Conservation (phyloP, 2,888 invertebrate genomes). For the Tribolium freemani region DNA sequence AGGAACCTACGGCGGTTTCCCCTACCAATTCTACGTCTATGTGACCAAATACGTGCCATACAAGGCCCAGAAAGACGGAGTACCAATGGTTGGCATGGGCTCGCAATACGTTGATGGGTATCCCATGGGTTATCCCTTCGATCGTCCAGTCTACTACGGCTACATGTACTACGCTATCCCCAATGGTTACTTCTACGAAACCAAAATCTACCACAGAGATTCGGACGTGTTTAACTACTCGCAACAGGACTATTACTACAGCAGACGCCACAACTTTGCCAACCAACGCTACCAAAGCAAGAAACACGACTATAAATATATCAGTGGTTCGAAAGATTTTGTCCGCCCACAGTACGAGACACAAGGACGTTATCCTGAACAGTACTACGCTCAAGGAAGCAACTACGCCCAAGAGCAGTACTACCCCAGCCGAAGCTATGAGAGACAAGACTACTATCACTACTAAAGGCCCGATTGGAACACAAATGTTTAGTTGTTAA, state of each 20-base stretch:
- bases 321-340: not conserved
- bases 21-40: constrained; percentile 70
- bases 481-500: not conserved
- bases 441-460: not conserved
- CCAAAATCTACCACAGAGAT: constrained; percentile 26
- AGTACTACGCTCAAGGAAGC: not conserved
- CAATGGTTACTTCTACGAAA: constrained; percentile 76
- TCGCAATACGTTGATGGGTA: constrained; percentile 71
- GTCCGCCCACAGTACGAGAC: too few species aligned
- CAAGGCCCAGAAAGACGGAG: constrained; percentile 45
- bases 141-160: constrained; percentile 73
- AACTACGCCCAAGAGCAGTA: not conserved
- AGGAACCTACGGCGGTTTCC: constrained; percentile 76
- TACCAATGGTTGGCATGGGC: constrained; percentile 24
- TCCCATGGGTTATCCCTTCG: constrained; percentile 82
- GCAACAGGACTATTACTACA: constrained; percentile 5
- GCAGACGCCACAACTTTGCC: not conserved
- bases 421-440: not conserved
- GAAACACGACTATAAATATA: not conserved
- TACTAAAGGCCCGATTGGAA: not conserved
- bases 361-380: not conserved
- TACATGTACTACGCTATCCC: constrained; percentile 74
- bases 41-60: constrained; percentile 67
- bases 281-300: not conserved
- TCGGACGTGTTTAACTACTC: constrained; percentile 11